These are phyloP conservation scores for Bujurquina vittata DNA, from an alignment of 2,113 vertebrate genomes.

Conservation along the genomic window DNA sequence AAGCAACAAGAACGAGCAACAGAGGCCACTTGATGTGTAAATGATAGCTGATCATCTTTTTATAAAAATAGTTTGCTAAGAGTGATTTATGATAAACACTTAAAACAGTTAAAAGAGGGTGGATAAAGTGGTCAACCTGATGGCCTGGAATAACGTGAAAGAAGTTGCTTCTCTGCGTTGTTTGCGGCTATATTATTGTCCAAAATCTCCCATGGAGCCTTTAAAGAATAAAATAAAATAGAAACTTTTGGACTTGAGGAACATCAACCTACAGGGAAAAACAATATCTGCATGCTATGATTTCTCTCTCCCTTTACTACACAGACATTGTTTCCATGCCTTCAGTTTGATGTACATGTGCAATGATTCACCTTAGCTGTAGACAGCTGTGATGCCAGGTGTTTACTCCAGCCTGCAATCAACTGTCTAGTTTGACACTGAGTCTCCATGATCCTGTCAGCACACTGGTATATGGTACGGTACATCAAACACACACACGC, in stretches of 20 bases:
- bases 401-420: conserved; percentile 64
- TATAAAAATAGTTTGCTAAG: neutral
- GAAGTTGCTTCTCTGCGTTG: neutral
- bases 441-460: conserved; percentile 67
- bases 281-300: conserved; percentile 4
- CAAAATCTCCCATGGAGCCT: neutral
- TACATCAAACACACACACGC: conserved; percentile 43
- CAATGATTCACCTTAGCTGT: conserved; percentile 54
- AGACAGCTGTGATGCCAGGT: conserved; percentile 60
- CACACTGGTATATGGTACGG: conserved; percentile 40
- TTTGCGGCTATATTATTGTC: neutral
- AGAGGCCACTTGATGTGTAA: too few species aligned
- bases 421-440: conserved; percentile 64
- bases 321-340: conserved; percentile 28
- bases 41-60: too few species aligned
- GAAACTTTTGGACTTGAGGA: conserved; percentile 31
- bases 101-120: neutral
- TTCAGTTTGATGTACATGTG: conserved; percentile 36
- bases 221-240: conserved; percentile 3
- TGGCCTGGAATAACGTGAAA: neutral
- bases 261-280: conserved; percentile 4
- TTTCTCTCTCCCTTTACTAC: conserved; percentile 19
- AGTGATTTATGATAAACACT: neutral
- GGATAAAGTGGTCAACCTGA: neutral
- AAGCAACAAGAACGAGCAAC: too few species aligned